These are phyloP conservation scores for Pontoporia blainvillei DNA, from an alignment of 2,113 vertebrate species.

Conservation along the genomic window DNA sequence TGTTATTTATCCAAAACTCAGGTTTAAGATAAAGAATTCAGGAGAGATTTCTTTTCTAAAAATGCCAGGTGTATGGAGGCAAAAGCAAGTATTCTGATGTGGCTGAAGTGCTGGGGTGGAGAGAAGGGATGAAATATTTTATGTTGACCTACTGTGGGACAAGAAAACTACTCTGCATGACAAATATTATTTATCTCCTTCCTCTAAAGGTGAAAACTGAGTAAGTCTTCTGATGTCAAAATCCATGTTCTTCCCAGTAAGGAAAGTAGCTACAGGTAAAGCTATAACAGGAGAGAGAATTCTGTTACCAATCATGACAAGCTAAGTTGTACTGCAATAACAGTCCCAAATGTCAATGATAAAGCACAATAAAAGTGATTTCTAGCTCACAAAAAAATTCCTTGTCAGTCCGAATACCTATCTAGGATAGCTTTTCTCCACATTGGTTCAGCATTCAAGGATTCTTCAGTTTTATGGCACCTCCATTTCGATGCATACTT, in stretches of 20 bases:
- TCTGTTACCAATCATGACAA: background rate
- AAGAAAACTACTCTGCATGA: background rate
- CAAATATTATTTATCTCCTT: constrained; percentile 7
- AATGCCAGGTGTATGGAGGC: background rate
- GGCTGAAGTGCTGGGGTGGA: background rate
- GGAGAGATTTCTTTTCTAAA: background rate
- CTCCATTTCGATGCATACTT: background rate
- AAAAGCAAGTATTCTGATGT: background rate
- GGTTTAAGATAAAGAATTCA: constrained; percentile 13
- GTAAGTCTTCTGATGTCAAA: constrained; percentile 12
- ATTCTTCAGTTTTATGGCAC: background rate
- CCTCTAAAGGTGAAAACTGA: constrained; percentile 3
- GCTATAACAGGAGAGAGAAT: background rate
- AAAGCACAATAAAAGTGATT: background rate
- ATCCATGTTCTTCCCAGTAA: background rate
- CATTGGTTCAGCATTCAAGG: background rate
- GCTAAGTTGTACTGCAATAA: background rate
- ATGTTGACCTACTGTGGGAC: background rate
- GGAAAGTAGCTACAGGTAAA: background rate
- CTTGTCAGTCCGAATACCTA: background rate
- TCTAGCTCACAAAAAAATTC: background rate
- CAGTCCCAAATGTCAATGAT: background rate
- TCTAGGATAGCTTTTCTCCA: background rate
- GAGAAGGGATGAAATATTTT: background rate
- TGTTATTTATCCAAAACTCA: constrained; percentile 31